Evolutionary conservation across 2,888 invertebrate genomes (phyloP).

Genomic region (Caenorhabditis becei): DNA sequence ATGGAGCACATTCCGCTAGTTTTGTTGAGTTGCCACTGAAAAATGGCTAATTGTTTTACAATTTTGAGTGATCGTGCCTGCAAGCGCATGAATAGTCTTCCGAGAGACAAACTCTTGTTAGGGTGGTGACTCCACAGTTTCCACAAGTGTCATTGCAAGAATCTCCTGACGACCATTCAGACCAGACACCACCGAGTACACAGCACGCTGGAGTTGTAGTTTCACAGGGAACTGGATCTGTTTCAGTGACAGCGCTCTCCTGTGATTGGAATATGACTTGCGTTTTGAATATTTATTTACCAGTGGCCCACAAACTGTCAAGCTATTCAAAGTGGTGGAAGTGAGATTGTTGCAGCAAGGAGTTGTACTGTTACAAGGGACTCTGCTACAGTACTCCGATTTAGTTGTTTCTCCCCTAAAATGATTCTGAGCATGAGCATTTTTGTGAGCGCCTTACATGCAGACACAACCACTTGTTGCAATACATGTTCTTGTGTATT

Average conservation of each 20-base stretch:
- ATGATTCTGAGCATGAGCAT: not conserved
- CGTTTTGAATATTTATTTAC: not conserved
- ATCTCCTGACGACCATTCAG: conserved; percentile 49
- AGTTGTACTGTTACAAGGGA: conserved; percentile 27
- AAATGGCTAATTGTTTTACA: not conserved
- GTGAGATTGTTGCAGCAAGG: conserved; percentile 45
- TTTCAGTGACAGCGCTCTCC: not conserved
- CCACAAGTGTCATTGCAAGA: conserved; percentile 64
- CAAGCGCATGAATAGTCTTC: conserved; percentile 58
- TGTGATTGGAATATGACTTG: not conserved
- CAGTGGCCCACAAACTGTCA: conserved; percentile 52
- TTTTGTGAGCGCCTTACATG: conserved; percentile 28
- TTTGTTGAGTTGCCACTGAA: conserved; percentile 65
- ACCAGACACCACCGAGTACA: conserved; percentile 58
- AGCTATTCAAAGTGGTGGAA: conserved; percentile 22
- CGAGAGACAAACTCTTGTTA: conserved; percentile 59
- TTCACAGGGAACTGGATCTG: conserved; percentile 25
- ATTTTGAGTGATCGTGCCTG: conserved; percentile 40
- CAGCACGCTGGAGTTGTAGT: conserved; percentile 50
- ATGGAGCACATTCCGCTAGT: conserved; percentile 58
- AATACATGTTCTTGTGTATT: conserved; percentile 40
- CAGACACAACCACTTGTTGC: conserved; percentile 55
- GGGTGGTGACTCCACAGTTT: conserved; percentile 59
- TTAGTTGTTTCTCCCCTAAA: conserved; percentile 40
- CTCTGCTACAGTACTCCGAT: conserved; percentile 38